These are phyloP conservation scores for Athene cunicularia DNA, from an alignment of 2,113 vertebrate species.

Conservation along the genomic window DNA sequence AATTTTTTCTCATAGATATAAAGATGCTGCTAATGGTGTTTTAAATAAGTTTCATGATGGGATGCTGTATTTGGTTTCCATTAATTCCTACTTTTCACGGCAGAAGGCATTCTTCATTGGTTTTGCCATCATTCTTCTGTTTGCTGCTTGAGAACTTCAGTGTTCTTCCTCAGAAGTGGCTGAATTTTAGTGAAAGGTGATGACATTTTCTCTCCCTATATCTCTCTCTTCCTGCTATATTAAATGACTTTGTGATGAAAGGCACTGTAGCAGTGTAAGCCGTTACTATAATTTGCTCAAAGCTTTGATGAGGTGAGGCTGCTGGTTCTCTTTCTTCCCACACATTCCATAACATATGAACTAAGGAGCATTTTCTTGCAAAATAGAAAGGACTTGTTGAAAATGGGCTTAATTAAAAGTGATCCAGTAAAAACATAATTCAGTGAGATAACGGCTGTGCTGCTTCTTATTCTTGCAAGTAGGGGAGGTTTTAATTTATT, in stretches of 20 bases:
- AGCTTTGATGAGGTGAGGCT: not conserved
- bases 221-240: not conserved
- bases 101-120: not conserved
- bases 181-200: not conserved
- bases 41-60: not conserved
- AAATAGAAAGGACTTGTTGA: conserved; percentile 44
- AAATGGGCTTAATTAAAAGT: conserved; percentile 55
- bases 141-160: not conserved
- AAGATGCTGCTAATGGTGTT: not conserved
- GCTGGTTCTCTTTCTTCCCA: not conserved
- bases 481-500: conserved; percentile 26
- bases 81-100: not conserved
- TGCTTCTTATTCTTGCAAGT: not conserved
- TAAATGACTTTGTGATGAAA: not conserved
- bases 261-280: not conserved
- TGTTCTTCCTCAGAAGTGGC: not conserved
- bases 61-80: not conserved
- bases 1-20: not conserved
- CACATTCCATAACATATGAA: not conserved
- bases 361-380: not conserved
- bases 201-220: not conserved
- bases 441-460: not conserved
- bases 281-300: not conserved
- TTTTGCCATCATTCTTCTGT: not conserved
- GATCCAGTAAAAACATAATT: conserved; percentile 26